These are phyloP conservation scores for Podarcis raffonei DNA, from an alignment of 2,113 vertebrate species.

Conservation along the genomic window DNA sequence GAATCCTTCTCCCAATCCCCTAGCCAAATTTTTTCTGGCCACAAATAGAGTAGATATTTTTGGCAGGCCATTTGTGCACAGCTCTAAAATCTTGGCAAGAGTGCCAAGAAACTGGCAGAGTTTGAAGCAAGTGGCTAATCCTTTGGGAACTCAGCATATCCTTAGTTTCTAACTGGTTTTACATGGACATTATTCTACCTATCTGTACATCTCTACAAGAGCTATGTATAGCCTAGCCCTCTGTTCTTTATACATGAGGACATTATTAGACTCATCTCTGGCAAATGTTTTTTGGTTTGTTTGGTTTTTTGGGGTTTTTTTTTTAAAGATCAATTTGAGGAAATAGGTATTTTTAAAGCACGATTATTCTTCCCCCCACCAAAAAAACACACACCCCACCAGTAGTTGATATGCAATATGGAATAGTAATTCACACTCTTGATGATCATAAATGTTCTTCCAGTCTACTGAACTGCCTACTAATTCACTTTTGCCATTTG, in stretches of 20 bases:
- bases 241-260: constrained; percentile 19
- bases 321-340: not conserved
- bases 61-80: not conserved
- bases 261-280: constrained; percentile 37
- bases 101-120: not conserved
- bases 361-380: constrained; percentile 10
- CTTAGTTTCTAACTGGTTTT: constrained; percentile 10
- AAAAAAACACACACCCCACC: not conserved
- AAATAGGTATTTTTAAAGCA: not conserved
- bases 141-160: not conserved
- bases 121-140: not conserved
- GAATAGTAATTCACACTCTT: constrained; percentile 61
- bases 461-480: constrained; percentile 56
- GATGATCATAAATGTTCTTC: constrained; percentile 29
- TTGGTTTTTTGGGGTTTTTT: not conserved
- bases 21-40: not conserved
- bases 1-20: not conserved
- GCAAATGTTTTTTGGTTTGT: constrained; percentile 16
- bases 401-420: constrained; percentile 50
- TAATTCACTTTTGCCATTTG: constrained; percentile 55
- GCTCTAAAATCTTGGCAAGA: not conserved
- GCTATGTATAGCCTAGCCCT: not conserved
- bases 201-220: not conserved
- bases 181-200: not conserved
- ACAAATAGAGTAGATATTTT: not conserved